phyloP scores from a whole-genome alignment of 2,113 vertebrate species.

The Zosterops japonicus region DNA sequence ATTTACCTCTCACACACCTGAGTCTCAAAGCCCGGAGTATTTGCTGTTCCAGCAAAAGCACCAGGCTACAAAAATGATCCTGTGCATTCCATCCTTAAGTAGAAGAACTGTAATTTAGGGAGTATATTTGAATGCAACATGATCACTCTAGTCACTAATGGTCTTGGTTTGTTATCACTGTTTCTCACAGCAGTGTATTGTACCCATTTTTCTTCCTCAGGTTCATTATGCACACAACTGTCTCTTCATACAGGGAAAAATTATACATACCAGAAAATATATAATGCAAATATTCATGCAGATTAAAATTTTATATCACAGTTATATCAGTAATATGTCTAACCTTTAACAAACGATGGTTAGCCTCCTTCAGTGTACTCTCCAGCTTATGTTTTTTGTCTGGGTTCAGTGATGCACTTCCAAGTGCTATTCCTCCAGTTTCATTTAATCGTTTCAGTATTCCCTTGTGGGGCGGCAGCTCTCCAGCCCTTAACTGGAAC shows the following conservation, averaged over 20 bases:
- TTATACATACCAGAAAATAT: not conserved
- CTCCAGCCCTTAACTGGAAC: slow-evolving; percentile 81
- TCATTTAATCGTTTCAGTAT: slow-evolving; percentile 86
- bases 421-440: slow-evolving; percentile 74
- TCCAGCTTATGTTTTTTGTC: slow-evolving; percentile 84
- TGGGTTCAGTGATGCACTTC: slow-evolving; percentile 78
- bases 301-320: slow-evolving; percentile 34
- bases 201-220: not conserved
- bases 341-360: slow-evolving; percentile 89
- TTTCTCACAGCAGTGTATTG: not conserved
- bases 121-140: not conserved
- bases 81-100: not conserved
- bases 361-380: slow-evolving; percentile 82
- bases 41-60: not conserved
- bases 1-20: not conserved
- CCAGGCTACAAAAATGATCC: not conserved
- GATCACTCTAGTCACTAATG: not conserved
- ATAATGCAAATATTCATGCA: slow-evolving; percentile 2
- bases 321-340: slow-evolving; percentile 35
- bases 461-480: slow-evolving; percentile 82
- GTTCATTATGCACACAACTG: not conserved
- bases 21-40: not conserved
- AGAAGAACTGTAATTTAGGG: not conserved
- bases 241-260: not conserved
- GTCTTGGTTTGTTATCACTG: not conserved